phyloP scores from a whole-genome alignment of 2,888 invertebrate genomes.

The Apotomis turbidana region DNA sequence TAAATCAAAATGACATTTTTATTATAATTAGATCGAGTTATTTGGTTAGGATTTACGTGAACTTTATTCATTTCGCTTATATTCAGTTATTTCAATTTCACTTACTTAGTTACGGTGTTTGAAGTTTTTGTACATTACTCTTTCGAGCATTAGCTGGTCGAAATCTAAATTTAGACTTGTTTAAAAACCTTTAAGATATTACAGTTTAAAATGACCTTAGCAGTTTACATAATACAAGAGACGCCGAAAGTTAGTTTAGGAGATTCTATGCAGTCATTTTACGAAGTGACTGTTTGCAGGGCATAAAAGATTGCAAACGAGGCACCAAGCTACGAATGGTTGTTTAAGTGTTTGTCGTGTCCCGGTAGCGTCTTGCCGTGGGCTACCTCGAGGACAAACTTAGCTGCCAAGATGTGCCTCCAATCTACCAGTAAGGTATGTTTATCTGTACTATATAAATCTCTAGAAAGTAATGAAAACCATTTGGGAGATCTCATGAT shows the following conservation, averaged over 20 bases:
- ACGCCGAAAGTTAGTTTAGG: not conserved
- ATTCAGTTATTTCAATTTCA: not conserved
- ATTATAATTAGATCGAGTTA: not conserved
- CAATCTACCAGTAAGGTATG: too few relatives aligned
- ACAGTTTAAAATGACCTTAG: too few relatives aligned
- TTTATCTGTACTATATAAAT: too few relatives aligned
- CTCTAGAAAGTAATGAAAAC: too few relatives aligned
- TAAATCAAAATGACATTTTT: conserved; percentile 9
- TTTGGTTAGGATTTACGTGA: not conserved
- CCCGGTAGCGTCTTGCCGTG: not conserved
- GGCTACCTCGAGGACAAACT: not conserved
- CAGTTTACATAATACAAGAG: too few relatives aligned
- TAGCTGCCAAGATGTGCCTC: not conserved
- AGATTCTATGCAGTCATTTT: not conserved
- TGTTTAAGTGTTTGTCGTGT: not conserved
- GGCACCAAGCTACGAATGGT: not conserved
- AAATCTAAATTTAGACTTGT: too few relatives aligned
- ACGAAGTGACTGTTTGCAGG: not conserved
- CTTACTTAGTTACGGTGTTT: not conserved
- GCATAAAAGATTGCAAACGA: not conserved
- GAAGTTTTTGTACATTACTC: not conserved
- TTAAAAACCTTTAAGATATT: too few relatives aligned
- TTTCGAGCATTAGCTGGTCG: not conserved
- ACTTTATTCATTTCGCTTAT: not conserved
- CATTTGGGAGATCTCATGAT: too few relatives aligned